Evolutionary conservation across 2,888 invertebrate species (phyloP), one percentile per base, ranked within the genome.

Genomic region (Cacoxenus indagator): DNA sequence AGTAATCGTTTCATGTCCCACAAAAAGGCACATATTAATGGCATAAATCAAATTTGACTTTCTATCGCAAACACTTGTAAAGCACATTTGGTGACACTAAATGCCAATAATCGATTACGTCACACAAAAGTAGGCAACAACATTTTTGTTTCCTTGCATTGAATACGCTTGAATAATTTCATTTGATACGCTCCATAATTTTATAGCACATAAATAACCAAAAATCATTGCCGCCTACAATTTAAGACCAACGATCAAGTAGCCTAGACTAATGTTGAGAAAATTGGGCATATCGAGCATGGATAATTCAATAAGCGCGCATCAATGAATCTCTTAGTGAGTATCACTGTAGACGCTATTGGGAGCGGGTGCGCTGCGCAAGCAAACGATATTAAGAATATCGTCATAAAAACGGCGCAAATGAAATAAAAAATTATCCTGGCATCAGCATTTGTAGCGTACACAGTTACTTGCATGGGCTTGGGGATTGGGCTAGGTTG

Each of bases 291-390:
- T 51, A 75, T 75, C 76, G 75, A 76, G 74, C 70, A 75, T 66
- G 69, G 75, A 70, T 81, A 80, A 78, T 78, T 81, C 76, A 81
- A 78, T 78, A 78, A 77, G 75, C n/a, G n/a, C n/a, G 65, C 37
- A 5, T 67, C 70, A 65, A 71, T 4, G 4, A 37, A 37, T 14
- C 1, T 37, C 9, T 37, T 37, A 37, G 4, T 4, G 31, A 6
- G 9, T 37, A 37, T 37, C 9, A 37, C 9, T 11, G 5, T 14
- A 37, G 14, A 37, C 14, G 37, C 14, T 8, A 37, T 1, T 0
- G 2, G 14, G 14, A 37, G 14, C 8, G 14, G 14, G 5, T 31
- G 9, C 31, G 37, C 8, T 17, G 71, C 76, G 72, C 72, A 76
- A 76, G 69, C 74, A 80, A 80, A 78, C 78, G 72, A 73, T 69